Conservation (phyloP, 64 coral and sea anemone genomes). For the Montipora capricornis region DNA sequence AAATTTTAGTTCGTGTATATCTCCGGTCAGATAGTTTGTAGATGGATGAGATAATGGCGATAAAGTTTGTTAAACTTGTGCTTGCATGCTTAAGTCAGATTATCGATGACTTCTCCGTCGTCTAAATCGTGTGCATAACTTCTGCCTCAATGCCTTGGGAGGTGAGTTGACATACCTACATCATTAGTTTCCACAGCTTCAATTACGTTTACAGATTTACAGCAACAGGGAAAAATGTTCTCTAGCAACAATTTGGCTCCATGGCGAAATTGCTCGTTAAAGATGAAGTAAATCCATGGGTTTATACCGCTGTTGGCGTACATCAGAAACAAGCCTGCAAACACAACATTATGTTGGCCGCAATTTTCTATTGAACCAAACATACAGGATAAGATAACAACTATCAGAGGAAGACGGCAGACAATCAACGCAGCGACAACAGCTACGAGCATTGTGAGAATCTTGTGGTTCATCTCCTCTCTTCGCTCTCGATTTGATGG, state of each 20-base stretch:
- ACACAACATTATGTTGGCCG: not conserved
- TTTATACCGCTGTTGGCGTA: conserved; percentile 21
- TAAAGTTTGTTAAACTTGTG: too few species aligned
- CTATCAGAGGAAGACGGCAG: not conserved
- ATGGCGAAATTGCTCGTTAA: conserved; percentile 26
- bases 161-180: not conserved
- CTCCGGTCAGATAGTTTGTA: too few species aligned
- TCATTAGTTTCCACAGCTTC: not conserved
- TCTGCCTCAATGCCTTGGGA: not conserved
- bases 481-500: too few species aligned
- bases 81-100: too few species aligned
- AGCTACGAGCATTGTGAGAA: too few species aligned
- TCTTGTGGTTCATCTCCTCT: too few species aligned
- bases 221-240: conserved; percentile 4
- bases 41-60: too few species aligned
- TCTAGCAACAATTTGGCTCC: not conserved
- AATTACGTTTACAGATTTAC: conserved; percentile 12
- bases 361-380: not conserved
- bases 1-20: too few species aligned
- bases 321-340: conserved; percentile 8
- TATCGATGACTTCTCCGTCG: too few species aligned
- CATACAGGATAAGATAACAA: conserved; percentile 13
- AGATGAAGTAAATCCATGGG: conserved; percentile 55
- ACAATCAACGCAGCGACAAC: too few species aligned
- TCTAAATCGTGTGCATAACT: not conserved